Base-by-base conservation (phyloP, 2,888 invertebrate genomes). In the Glyphotaelius pellucidus region DNA sequence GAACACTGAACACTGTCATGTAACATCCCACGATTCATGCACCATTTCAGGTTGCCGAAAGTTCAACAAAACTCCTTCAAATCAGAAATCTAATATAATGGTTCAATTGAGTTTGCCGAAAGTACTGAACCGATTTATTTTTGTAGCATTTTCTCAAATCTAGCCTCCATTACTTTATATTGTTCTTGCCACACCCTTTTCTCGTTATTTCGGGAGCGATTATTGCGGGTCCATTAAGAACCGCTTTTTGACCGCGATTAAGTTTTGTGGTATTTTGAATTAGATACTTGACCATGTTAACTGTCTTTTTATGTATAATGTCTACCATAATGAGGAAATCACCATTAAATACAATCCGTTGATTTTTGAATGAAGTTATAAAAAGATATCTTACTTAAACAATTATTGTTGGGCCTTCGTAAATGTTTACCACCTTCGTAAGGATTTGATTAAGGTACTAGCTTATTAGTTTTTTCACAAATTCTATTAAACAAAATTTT, bases 11-110 rank as follows among this genome's bases (percentile, higher is more conserved):
- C 67, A 67, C 67, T 42, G 47, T 42, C 42, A n/a, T 86, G 86
- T 42, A 86, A 86, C 9, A 67, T 86, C 86, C 19, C n/a, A 67
- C 7, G n/a, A 86, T 42, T 42, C n/a, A 30, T 30, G 86, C 86
- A 42, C 86, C 86, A 86, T 42, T 86, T 42, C 30, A n/a, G n/a
- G 86, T n/a, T 42, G 86, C 35, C 35, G 11, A 83, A 83, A 35
- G 35, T 83, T 32, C 32, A 83, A 67, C 67, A n/a, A 67, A 25
- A 25, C 67, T 67, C 25, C 67, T 67, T 67, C 25, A 67, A 67
- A 67, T 67, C 67, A n/a, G 25, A 67, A 7, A 67, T 67, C 25
- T 67, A 67, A 67, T 67, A 67, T 67, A 67, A 67, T 25, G 67
- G 25, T 67, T 67, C 67, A 67, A 67, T 67, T 67, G 9, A n/a